phyloP scores from a whole-genome alignment of 2,888 invertebrate species.

The Iselma pallidipennis region DNA sequence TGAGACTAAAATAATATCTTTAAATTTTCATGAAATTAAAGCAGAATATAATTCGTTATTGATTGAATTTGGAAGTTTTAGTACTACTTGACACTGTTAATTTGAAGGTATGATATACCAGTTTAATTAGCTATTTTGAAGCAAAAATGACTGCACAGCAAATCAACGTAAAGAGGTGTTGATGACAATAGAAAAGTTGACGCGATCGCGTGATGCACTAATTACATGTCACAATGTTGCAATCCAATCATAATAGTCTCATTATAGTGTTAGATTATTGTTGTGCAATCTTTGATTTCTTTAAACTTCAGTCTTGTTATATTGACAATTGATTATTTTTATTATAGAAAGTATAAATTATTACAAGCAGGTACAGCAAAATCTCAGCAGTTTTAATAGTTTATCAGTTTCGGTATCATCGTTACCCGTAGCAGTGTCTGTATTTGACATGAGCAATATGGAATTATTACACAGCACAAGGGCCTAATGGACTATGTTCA shows the following conservation, averaged over 20 bases:
- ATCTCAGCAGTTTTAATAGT: too few species aligned
- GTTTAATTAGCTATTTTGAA: background rate
- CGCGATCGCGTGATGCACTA: conserved; percentile 33
- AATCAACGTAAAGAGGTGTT: conserved; percentile 9
- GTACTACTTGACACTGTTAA: too few species aligned
- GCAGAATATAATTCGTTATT: background rate
- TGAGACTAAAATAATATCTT: too few species aligned
- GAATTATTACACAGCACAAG: conserved; percentile 55
- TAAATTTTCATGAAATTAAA: background rate
- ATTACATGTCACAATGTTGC: conserved; percentile 33
- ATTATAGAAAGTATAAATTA: too few species aligned
- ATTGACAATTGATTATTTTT: background rate
- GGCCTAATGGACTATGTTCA: conserved; percentile 57
- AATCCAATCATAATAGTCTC: conserved; percentile 11
- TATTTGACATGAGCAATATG: conserved; percentile 50
- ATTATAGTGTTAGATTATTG: background rate
- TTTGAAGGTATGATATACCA: too few species aligned
- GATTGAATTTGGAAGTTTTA: too few species aligned
- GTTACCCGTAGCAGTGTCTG: conserved; percentile 10
- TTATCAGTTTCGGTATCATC: background rate
- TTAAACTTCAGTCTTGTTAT: background rate
- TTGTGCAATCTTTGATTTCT: too few species aligned
- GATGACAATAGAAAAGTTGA: conserved; percentile 26
- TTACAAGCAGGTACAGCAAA: too few species aligned
- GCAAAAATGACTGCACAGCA: background rate